Percentiles rank a stretch among this genome's conserved stretches.
phyloP scores from a whole-genome alignment of 2,113 vertebrate species.

The Grallaria varia region DNA sequence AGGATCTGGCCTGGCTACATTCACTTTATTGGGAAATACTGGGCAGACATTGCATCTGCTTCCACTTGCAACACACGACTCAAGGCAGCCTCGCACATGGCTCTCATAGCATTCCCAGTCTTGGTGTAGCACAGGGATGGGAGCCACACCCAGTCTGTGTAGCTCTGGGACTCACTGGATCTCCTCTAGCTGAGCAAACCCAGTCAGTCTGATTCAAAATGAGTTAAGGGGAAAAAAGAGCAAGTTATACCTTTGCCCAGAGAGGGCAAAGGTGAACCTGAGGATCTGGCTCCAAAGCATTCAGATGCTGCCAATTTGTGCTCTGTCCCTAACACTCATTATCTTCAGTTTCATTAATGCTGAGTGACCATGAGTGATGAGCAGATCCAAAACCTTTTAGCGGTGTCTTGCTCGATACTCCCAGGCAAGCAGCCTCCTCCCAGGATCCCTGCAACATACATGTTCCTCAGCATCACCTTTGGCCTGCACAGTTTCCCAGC shows the following conservation, averaged over 20 bases:
- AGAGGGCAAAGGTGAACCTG: background rate
- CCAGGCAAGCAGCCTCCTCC: background rate
- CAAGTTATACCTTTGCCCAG: background rate
- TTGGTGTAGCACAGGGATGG: background rate
- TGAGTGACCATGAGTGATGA: background rate
- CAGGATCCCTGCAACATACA: accelerated
- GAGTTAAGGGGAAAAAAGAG: background rate
- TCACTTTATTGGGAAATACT: conserved; percentile 43
- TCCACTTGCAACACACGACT: background rate
- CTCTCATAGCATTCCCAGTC: background rate
- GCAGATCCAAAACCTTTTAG: background rate
- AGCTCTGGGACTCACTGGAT: accelerated
- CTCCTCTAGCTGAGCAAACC: background rate
- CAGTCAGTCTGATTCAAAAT: background rate
- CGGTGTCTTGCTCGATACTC: background rate
- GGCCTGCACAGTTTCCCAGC: background rate
- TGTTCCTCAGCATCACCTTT: background rate
- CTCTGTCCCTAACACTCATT: background rate
- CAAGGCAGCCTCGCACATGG: accelerated
- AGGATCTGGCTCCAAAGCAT: background rate
- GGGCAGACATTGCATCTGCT: background rate
- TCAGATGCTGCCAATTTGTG: background rate
- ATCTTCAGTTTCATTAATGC: background rate
- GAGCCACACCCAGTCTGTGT: accelerated
- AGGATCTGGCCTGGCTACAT: conserved; percentile 1